Evolutionary conservation across 2,888 invertebrate genomes (phyloP).

Genomic region (Lithophane semibrunnea): DNA sequence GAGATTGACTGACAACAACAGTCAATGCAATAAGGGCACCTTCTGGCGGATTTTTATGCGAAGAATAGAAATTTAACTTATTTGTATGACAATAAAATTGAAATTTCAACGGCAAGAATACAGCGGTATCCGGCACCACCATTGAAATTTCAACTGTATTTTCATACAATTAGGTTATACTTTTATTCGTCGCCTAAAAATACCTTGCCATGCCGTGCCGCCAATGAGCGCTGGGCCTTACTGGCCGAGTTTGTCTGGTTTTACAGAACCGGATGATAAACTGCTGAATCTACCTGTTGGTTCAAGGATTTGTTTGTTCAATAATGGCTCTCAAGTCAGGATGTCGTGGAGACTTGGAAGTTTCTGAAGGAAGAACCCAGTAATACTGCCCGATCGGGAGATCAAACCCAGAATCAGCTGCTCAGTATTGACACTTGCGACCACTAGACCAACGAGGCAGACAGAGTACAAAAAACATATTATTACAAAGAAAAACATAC

Average conservation of each 20-base stretch:
- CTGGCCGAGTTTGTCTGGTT: background rate
- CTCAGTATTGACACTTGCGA: background rate
- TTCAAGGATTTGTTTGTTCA: constrained; percentile 9
- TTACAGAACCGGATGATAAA: background rate
- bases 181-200: too few species aligned
- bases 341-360: background rate
- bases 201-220: too few species aligned
- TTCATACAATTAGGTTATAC: too few species aligned
- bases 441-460: background rate
- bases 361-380: background rate
- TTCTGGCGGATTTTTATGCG: too few species aligned
- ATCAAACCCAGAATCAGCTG: background rate
- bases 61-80: too few species aligned
- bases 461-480: background rate
- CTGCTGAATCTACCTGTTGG: background rate
- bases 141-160: too few species aligned
- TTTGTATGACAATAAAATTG: too few species aligned
- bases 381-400: background rate
- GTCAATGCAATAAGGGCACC: background rate
- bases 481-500: constrained; percentile 7
- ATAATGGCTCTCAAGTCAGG: constrained; percentile 2
- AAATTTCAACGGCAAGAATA: too few species aligned
- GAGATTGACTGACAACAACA: too few species aligned
- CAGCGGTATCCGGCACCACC: too few species aligned
- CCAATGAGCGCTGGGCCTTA: too few species aligned